Conservation (phyloP, 1,140 invertebrate genomes). For the Cherax quadricarinatus region DNA sequence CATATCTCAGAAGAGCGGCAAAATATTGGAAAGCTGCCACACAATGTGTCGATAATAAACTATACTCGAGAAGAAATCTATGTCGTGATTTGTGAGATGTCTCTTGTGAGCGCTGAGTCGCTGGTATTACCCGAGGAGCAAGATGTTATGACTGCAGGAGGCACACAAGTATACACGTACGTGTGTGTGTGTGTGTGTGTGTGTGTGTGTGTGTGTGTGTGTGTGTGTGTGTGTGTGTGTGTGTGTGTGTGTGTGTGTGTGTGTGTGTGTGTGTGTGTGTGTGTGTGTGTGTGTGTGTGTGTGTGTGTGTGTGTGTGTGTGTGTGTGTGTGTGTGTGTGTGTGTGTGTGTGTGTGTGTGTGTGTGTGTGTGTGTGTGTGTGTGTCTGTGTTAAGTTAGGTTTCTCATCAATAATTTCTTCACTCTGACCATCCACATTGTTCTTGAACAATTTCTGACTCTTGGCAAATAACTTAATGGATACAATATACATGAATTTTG, state of each 20-base stretch:
- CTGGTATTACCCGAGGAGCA: not conserved
- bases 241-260: slow-evolving; percentile 7
- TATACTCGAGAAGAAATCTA: too few species aligned
- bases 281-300: slow-evolving; percentile 7
- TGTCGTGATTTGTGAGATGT: too few species aligned
- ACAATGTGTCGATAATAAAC: too few species aligned
- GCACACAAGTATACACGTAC: not conserved
- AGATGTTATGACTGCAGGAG: not conserved
- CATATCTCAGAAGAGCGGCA: too few species aligned
- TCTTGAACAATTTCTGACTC: too few species aligned
- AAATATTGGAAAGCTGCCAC: too few species aligned
- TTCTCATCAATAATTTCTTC: not conserved
- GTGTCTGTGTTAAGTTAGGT: not conserved
- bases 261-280: slow-evolving; percentile 1
- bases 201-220: slow-evolving; percentile 14
- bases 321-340: slow-evolving; percentile 1
- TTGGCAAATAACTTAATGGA: too few species aligned
- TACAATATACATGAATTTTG: too few species aligned
- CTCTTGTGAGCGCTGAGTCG: too few species aligned
- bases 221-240: slow-evolving; percentile 7
- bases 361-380: slow-evolving; percentile 1
- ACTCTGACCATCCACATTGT: too few species aligned
- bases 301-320: slow-evolving; percentile 1
- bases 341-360: slow-evolving; percentile 14
- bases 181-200: slow-evolving; percentile 1